These are phyloP conservation scores for Crocodylus rhombifer DNA, from an alignment of 2,797 vertebrate species.

Conservation along the genomic window DNA sequence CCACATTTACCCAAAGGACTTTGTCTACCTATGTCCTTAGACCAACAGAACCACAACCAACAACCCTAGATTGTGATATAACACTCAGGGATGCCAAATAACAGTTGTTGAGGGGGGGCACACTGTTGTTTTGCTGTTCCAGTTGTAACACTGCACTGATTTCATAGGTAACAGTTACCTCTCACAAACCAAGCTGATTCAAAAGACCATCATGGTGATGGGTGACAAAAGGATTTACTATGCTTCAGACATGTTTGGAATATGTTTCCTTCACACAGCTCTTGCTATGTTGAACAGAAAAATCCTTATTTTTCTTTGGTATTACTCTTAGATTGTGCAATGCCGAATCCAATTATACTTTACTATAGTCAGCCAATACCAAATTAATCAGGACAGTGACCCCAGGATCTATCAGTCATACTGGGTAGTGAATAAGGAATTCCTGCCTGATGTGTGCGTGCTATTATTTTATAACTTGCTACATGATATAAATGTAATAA, in stretches of 20 bases:
- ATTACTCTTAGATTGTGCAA: neutral
- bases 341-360: neutral
- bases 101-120: neutral
- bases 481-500: neutral
- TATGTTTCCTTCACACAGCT: neutral
- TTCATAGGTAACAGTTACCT: neutral
- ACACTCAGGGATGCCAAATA: neutral
- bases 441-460: neutral
- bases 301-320: neutral
- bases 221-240: neutral
- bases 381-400: neutral
- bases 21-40: too few relatives aligned
- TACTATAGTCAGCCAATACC: neutral
- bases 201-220: neutral
- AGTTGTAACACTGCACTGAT: neutral
- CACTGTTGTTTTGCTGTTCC: neutral
- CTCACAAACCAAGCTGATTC: neutral
- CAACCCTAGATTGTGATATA: neutral
- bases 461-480: neutral
- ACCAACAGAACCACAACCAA: neutral
- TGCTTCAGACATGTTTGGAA: neutral
- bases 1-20: too few relatives aligned
- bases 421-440: fast-evolving
- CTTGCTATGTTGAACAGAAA: neutral
- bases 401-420: neutral